Base-by-base conservation (phyloP, 1,140 invertebrate genomes). In the Leptonema lineaticorne region DNA sequence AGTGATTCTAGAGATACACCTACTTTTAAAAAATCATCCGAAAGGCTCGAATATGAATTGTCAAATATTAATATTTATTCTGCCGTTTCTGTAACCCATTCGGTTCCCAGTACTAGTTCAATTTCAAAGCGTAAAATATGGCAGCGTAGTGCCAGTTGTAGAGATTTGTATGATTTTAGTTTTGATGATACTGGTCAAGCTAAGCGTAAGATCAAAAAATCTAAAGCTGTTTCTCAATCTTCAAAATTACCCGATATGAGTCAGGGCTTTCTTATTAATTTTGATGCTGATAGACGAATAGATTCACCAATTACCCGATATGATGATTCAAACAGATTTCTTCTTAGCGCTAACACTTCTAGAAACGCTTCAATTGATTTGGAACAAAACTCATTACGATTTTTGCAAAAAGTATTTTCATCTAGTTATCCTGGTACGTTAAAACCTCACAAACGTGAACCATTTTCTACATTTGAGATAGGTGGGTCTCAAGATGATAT, bases 361-460 rank as follows among this genome's bases (percentile, higher is more conserved):
- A 84, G 85, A 63, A 76, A 85, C 67, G 83, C 82, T 67, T 87
- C 86, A 29, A 76, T 88, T 63, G 87, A 88, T 62, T 77, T 81
- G 11, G 81, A 83, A 73, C 85, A 87, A 67, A 85, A 87, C 74
- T 82, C 81, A 57, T 81, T 87, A 53, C 77, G 79, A 24, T 80
- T 83, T 71, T 18, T 69, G 8, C 53, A 59, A 7, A 88, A 89
- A 71, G 86, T 92, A 0, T 93, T 92, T 78, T 92, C 91, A 27
- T 92, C 90, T 71, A 92, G 90, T 75, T 94, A 92, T 78, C 92
- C 92, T 7, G 92, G 91, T 28, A 92, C 89, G 14, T 88, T 89
- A 2, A 86, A 86, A 69, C 85, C 78, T 84, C 77, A 86, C 82
- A 79, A 89, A 78, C 72, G 87, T 81, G 73, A 87, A 87, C 80